phyloP scores from a whole-genome alignment of 2,888 invertebrate species.

The Hemistola chrysoprasaria region DNA sequence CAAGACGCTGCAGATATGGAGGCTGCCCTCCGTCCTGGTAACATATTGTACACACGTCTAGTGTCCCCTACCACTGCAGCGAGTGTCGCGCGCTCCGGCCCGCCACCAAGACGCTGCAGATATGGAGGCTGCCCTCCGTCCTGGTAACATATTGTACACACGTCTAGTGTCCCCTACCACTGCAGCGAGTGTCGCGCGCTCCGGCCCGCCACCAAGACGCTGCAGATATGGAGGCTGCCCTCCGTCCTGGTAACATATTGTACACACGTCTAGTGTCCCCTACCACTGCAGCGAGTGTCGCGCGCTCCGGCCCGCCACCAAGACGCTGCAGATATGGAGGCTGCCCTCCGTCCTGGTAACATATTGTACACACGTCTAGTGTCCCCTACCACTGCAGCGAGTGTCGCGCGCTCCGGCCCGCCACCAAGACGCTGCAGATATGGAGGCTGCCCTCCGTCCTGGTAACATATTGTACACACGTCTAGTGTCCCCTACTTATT shows the following conservation, averaged over 20 bases:
- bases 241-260: constrained; percentile 88
- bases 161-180: constrained; percentile 81
- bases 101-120: too few species aligned
- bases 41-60: constrained; percentile 20
- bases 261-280: constrained; percentile 19
- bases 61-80: background rate
- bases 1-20: constrained; percentile 96
- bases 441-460: too few species aligned
- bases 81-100: background rate
- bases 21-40: constrained; percentile 93
- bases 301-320: background rate
- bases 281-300: background rate
- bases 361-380: too few species aligned
- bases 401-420: too few species aligned
- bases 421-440: too few species aligned
- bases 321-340: too few species aligned
- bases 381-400: too few species aligned
- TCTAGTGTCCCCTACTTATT: too few species aligned
- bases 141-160: too few species aligned
- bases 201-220: constrained; percentile 93
- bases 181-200: constrained; percentile 92
- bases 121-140: too few species aligned
- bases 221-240: constrained; percentile 95
- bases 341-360: too few species aligned
- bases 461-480: background rate